Evolutionary conservation across 2,797 vertebrate genomes (phyloP), one percentile per base, ranked within the genome.

Genomic region (Myripristis murdjan): DNA sequence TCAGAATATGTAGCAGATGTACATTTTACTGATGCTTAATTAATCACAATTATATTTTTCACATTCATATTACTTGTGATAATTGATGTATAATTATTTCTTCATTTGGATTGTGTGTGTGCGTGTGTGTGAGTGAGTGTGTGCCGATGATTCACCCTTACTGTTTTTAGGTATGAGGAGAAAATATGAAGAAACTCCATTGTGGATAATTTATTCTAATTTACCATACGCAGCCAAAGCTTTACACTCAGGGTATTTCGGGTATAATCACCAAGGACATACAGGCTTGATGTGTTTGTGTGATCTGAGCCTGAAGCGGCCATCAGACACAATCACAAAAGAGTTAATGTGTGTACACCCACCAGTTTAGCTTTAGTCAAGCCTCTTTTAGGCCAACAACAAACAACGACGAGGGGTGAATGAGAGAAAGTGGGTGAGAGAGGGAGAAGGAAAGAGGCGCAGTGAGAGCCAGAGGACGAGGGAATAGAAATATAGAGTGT

Each of bases 321-420:
- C 79, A 75, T 85, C 77, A 73, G 73, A 75, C 43, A 71, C 73
- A 85, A 75, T 75, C 79, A 31, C 51, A 54, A 54, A 60, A 84
- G 75, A 71, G 68, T 82, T 64, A 81, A 84, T 82, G 56, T 78
- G 82, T 82, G 75, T 56, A 78, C 87, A 85, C 83, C 89, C 87
- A 85, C 75, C 74, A 82, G 88, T 86, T 90, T 81, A 87, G 87
- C 77, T 79, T 65, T 39, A 75, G 73, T 78, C 68, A 67, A 57
- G 52, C 70, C 67, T 79, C 81, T 89, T 84, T 82, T 69, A 79
- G 77, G 65, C n/a, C 64, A 44, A 87, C 77, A 71, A 83, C 87
- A 85, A 86, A 86, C 70, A 87, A 68, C 28, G 20, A 23, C 20
- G 33, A n/a, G 47, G 54, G 65, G 51, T 59, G 65, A 83, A 70